Base-by-base conservation (phyloP, 2,888 invertebrate species). In the Ichneumoninae sp. region DNA sequence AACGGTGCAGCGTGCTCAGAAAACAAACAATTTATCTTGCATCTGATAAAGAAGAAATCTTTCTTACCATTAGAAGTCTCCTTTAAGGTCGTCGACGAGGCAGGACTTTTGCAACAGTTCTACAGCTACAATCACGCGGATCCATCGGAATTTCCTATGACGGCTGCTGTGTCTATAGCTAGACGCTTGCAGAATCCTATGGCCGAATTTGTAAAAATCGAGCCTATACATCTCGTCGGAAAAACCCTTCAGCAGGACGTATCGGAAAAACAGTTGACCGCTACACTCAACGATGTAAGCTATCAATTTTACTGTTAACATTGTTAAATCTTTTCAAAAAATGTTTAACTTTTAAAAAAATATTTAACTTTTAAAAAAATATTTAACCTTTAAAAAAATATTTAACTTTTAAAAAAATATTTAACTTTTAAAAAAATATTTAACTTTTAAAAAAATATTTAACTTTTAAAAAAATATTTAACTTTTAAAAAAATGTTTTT, bases 221-320 rank as follows among this genome's bases (percentile, higher is more conserved):
- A 98, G 85, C 98, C 98, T 0, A 97, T 97, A 90, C 97, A 98
- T 94, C 95, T 99, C 85, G 98, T 98, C 0, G 97, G 99, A 4
- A 98, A 99, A 19, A 97, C 98, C 96, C 99, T 99, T 92, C 97
- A 99, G 94, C 98, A 98, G 91, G 98, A 99, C 91, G 95, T 98
- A 33, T 96, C 97, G 8, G 96, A 97, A 86, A 97, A 97, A 89
- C 95, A 96, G 91, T 93, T 99, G 1, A 95, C 95, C 10, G 94
- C 96, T 2, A 96, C 97, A 0, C 94, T 98, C 19, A 96, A 97
- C 87, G 96, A 96, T 88, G 96, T 90, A 75, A 88, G 13, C 10
- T 36, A 36, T 65, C 16, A n/a, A 19, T 65, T 36, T 65, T 36
- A 36, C 8, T 16, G 10, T 22, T 54, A 26, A 8, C 50, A 50